Evolutionary conservation across 2,113 vertebrate species (phyloP).

Genomic region (Siphamia tubifer): DNA sequence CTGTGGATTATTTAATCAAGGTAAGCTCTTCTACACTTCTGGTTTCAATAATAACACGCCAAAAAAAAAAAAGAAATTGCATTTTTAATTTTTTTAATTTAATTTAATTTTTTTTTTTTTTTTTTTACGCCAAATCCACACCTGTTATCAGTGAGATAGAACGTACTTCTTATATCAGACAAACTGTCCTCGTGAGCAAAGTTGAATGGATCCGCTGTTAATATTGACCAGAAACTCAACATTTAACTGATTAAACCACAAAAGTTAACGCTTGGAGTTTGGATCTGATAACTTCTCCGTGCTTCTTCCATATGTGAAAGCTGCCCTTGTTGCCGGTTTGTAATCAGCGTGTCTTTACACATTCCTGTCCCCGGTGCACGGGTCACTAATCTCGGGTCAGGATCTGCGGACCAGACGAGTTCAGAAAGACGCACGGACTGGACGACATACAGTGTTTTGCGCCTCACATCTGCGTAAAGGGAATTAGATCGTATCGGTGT

Average conservation of each 20-base stretch:
- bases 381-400: constrained; percentile 43
- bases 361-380: constrained; percentile 34
- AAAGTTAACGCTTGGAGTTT: neutral
- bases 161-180: rapidly evolving
- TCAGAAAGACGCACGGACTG: constrained; percentile 3
- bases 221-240: neutral
- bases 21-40: constrained; percentile 22
- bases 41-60: neutral
- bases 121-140: no score
- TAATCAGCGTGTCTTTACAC: constrained; percentile 4
- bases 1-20: constrained; percentile 33
- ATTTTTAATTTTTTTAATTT: no score
- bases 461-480: constrained; percentile 19
- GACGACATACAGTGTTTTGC: neutral
- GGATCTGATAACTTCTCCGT: neutral
- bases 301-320: neutral
- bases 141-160: rapidly evolving
- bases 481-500: constrained; percentile 23
- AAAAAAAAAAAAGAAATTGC: no score
- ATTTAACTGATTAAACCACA: neutral
- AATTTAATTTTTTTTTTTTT: no score
- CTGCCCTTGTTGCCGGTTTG: neutral
- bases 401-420: constrained; percentile 21
- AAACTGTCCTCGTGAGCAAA: neutral
- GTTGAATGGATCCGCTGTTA: neutral